phyloP scores from a whole-genome alignment of 2,888 invertebrate genomes.

The Nomada fabriciana region DNA sequence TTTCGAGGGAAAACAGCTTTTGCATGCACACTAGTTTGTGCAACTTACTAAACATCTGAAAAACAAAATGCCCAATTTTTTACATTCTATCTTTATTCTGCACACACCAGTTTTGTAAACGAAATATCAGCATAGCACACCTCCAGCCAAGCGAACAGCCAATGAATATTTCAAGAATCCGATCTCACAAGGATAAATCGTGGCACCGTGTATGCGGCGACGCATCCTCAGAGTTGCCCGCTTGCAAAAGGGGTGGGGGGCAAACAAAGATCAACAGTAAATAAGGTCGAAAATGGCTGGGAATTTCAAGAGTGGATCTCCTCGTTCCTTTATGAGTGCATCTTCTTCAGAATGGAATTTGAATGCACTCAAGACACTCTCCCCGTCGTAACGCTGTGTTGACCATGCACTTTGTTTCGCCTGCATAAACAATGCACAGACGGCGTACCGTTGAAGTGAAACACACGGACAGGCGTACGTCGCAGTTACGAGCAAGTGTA shows the following conservation, averaged over 20 bases:
- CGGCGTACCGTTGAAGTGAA: constrained; percentile 20
- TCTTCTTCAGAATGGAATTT: constrained; percentile 56
- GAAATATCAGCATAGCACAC: too few species aligned
- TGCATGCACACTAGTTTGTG: too few species aligned
- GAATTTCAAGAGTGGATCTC: constrained; percentile 31
- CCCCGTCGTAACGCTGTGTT: constrained; percentile 57
- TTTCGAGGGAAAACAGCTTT: too few species aligned
- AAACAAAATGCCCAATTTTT: too few species aligned
- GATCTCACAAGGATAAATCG: not conserved
- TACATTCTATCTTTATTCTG: too few species aligned
- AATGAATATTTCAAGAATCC: not conserved
- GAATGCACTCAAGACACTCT: constrained; percentile 65
- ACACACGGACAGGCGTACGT: constrained; percentile 41
- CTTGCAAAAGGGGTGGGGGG: not conserved
- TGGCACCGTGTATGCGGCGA: not conserved
- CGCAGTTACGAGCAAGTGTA: constrained; percentile 39
- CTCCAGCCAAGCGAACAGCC: not conserved
- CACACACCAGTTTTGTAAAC: too few species aligned
- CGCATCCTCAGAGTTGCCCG: not conserved
- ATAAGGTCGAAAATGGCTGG: constrained; percentile 20
- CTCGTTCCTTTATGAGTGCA: constrained; percentile 44
- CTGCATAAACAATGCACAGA: constrained; percentile 67
- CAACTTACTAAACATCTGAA: too few species aligned
- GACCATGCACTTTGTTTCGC: constrained; percentile 69
- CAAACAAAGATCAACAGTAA: constrained; percentile 33